Conservation (phyloP, 2,888 invertebrate genomes). For the Phortica okadai region DNA sequence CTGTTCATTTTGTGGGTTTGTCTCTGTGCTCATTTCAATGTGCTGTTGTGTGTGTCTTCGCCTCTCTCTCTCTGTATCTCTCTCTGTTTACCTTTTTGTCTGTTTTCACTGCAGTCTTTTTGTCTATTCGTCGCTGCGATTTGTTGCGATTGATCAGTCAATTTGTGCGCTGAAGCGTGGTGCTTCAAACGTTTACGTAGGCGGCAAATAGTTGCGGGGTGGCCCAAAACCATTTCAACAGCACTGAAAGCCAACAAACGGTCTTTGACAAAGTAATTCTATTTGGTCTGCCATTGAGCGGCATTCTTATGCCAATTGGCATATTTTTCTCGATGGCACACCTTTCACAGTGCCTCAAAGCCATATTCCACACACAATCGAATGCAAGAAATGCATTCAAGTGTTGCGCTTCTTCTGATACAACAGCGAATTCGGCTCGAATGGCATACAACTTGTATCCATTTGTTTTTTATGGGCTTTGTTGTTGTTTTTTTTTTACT, state of each 20-base stretch:
- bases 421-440: neutral
- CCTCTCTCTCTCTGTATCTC: constrained; percentile 7
- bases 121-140: constrained; percentile 10
- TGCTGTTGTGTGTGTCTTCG: constrained; percentile 30
- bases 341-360: constrained; percentile 37
- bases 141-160: constrained; percentile 26
- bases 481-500: neutral
- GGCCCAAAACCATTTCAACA: neutral
- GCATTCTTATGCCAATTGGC: constrained; percentile 3
- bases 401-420: constrained; percentile 1
- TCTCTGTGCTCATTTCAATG: constrained; percentile 17
- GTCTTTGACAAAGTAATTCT: neutral
- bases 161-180: constrained; percentile 34
- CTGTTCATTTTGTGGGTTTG: constrained; percentile 25
- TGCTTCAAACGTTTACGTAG: constrained; percentile 33
- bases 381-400: neutral
- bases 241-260: neutral
- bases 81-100: neutral
- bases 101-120: neutral
- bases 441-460: neutral
- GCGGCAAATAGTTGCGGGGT: constrained; percentile 4
- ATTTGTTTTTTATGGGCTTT: neutral
- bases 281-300: neutral
- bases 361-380: constrained; percentile 11
- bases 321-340: constrained; percentile 49